Percentiles rank a stretch among this genome's conserved stretches.
phyloP scores from a whole-genome alignment of 2,113 vertebrate species.

The Elanus axillaris region DNA sequence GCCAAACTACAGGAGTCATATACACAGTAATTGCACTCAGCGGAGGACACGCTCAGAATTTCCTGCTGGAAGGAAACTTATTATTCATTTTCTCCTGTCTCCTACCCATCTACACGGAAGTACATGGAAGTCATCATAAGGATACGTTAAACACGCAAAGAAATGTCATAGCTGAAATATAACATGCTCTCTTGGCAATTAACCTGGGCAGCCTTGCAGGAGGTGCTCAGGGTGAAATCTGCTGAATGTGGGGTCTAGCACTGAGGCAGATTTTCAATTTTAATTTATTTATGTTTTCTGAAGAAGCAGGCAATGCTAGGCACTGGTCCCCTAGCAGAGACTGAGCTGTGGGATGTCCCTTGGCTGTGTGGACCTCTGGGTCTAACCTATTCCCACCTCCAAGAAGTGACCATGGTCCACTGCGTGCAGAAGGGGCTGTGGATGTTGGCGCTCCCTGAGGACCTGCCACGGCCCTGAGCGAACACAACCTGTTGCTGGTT shows the following conservation, averaged over 20 bases:
- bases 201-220: not conserved
- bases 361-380: not conserved
- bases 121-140: not conserved
- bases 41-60: not conserved
- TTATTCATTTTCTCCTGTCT: slow-evolving; percentile 10
- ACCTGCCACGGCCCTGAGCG: fast-evolving
- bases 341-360: not conserved
- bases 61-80: not conserved
- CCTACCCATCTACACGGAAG: not conserved
- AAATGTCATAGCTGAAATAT: not conserved
- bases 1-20: slow-evolving; percentile 53
- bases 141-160: not conserved
- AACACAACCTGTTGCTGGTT: not conserved
- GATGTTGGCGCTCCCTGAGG: fast-evolving
- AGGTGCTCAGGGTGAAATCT: not conserved
- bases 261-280: not conserved
- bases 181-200: not conserved
- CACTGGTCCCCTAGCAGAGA: fast-evolving
- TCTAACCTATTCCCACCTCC: not conserved
- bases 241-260: not conserved
- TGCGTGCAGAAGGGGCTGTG: fast-evolving
- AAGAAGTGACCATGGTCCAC: not conserved
- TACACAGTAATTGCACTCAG: slow-evolving; percentile 24
- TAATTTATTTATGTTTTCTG: not conserved
- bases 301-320: not conserved